phyloP scores from a whole-genome alignment of 2,797 vertebrate species.

The Phataginus tetradactyla region DNA sequence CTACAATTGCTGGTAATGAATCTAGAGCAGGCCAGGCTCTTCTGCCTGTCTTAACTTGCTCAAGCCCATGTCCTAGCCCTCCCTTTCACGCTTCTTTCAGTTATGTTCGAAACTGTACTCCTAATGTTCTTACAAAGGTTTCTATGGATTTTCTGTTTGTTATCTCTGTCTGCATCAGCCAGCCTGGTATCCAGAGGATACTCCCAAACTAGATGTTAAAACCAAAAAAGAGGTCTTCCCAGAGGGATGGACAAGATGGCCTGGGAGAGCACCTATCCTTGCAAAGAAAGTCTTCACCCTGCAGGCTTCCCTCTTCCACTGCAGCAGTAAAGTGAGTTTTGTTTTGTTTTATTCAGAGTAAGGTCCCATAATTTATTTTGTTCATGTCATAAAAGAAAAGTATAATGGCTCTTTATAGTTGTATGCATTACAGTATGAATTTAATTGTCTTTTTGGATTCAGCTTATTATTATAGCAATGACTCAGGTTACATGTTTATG shows the following conservation, averaged over 20 bases:
- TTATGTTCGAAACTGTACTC: not conserved
- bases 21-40: not conserved
- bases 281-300: not conserved
- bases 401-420: conserved; percentile 54
- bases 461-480: conserved; percentile 39
- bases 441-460: conserved; percentile 63
- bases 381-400: conserved; percentile 63
- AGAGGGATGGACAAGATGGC: not conserved
- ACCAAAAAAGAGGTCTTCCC: not conserved
- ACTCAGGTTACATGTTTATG: conserved; percentile 50
- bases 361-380: not conserved
- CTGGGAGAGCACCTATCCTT: not conserved
- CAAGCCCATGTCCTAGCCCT: not conserved
- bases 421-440: conserved; percentile 36
- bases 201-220: conserved; percentile 12
- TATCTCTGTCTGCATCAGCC: not conserved
- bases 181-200: not conserved
- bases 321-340: not conserved
- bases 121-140: conserved; percentile 10
- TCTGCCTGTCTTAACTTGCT: not conserved
- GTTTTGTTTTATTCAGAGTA: conserved; percentile 55
- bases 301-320: conserved; percentile 8
- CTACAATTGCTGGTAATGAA: not conserved
- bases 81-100: not conserved
- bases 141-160: conserved; percentile 16